phyloP scores from a whole-genome alignment of 2,888 invertebrate genomes.

The Microctonus brassicae region DNA sequence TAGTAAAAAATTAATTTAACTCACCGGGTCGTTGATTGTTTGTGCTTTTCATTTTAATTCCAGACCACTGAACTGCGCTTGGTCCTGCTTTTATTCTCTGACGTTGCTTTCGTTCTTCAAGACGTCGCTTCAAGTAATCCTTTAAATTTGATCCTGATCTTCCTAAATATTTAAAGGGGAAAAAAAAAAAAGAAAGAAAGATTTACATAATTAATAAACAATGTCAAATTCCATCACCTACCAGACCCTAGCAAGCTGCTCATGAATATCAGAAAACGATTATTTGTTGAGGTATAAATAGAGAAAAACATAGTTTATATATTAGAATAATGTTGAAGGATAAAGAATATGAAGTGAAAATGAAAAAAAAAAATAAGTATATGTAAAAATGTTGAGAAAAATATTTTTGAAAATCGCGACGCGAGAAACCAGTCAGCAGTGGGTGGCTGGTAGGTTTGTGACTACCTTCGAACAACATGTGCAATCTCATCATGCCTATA shows the following conservation, averaged over 20 bases:
- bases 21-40: constrained; percentile 59
- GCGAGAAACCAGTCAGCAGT: constrained; percentile 31
- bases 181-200: constrained; percentile 17
- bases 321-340: background rate
- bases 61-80: constrained; percentile 57
- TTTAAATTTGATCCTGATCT: constrained; percentile 73
- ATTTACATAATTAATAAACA: constrained; percentile 20
- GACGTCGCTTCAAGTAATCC: constrained; percentile 73
- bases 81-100: constrained; percentile 69
- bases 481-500: constrained; percentile 73
- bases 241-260: constrained; percentile 62
- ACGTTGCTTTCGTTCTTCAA: constrained; percentile 73
- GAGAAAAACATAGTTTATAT: too few relatives aligned
- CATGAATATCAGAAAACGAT: constrained; percentile 35
- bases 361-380: constrained; percentile 27
- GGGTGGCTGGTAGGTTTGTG: constrained; percentile 37
- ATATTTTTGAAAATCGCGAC: background rate
- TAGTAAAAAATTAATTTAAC: constrained; percentile 19
- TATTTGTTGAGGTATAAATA: constrained; percentile 46
- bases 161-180: constrained; percentile 53
- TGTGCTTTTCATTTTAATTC: constrained; percentile 59
- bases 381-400: background rate
- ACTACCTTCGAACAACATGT: constrained; percentile 71
- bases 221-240: constrained; percentile 40
- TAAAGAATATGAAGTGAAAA: background rate